These are phyloP conservation scores for Carassius carassius DNA, from an alignment of 2,113 vertebrate species.

Conservation along the genomic window DNA sequence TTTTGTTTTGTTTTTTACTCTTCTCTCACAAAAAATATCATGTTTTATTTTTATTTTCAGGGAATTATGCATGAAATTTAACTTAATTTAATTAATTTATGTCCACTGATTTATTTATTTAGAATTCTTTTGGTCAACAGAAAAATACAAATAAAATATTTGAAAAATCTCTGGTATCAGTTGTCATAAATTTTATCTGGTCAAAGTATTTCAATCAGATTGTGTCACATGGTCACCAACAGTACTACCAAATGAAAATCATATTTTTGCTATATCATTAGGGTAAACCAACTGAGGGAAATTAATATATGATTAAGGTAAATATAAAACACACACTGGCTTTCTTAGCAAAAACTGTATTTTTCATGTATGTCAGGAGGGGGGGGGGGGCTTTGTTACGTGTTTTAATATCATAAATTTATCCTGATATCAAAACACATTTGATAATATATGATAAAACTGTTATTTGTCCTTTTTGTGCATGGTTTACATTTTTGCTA, in stretches of 20 bases:
- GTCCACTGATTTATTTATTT: constrained; percentile 55
- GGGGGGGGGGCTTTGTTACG: background rate
- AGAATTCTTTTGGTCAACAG: constrained; percentile 57
- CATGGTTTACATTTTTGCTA: background rate
- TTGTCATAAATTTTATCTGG: constrained; percentile 5
- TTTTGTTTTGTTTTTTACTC: constrained; percentile 61
- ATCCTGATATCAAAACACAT: background rate
- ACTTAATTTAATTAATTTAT: constrained; percentile 60
- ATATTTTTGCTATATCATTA: background rate
- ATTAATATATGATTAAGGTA: background rate
- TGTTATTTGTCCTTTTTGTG: too few relatives aligned
- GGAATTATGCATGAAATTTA: constrained; percentile 68
- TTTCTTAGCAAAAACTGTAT: background rate
- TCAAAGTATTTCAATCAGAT: background rate
- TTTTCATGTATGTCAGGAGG: background rate
- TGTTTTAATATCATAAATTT: background rate
- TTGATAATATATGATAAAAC: background rate
- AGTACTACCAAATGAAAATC: background rate
- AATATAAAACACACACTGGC: too few relatives aligned
- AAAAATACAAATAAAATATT: constrained; percentile 67
- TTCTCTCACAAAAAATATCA: constrained; percentile 54
- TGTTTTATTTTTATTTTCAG: constrained; percentile 70
- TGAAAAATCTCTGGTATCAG: constrained; percentile 50
- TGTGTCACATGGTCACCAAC: background rate
- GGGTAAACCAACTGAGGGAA: background rate